Percentiles rank a stretch among this genome's conserved stretches.
These are phyloP conservation scores for Danio choprae DNA, from an alignment of 2,797 vertebrate genomes.

Conservation along the genomic window DNA sequence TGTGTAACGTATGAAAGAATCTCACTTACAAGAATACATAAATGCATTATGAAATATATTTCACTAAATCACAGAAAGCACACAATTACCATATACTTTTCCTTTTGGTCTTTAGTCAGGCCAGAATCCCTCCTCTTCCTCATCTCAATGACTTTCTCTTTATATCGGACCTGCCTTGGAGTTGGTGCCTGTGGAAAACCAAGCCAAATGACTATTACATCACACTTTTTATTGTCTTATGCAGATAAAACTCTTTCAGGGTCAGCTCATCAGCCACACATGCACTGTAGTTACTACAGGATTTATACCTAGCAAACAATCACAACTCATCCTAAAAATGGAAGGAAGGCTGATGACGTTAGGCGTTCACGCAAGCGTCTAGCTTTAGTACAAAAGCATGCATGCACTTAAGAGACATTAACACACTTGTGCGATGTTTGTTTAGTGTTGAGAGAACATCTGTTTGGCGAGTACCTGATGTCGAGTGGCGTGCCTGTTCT, in stretches of 20 bases:
- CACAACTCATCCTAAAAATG: background rate
- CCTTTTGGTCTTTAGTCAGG: conserved; percentile 96
- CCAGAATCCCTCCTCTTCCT: conserved; percentile 95
- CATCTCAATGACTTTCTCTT: conserved; percentile 96
- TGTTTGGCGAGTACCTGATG: conserved; percentile 86
- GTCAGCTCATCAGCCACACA: background rate
- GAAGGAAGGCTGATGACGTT: background rate
- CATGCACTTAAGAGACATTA: conserved; percentile 26
- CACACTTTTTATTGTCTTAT: background rate
- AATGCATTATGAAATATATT: background rate
- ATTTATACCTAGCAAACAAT: background rate
- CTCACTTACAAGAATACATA: background rate
- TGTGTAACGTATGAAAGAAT: too few species aligned
- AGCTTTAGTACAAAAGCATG: background rate
- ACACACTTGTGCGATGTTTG: background rate
- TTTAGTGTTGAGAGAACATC: conserved; percentile 10
- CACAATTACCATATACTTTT: conserved; percentile 91
- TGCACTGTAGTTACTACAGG: background rate
- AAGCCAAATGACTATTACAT: background rate
- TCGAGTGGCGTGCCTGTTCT: conserved; percentile 91
- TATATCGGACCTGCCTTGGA: conserved; percentile 91
- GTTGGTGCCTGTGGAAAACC: conserved; percentile 85
- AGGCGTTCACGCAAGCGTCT: background rate
- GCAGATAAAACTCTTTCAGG: background rate
- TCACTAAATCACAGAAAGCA: background rate